Base-by-base conservation (phyloP, 2,888 invertebrate species). In the Uropetala carovei region DNA sequence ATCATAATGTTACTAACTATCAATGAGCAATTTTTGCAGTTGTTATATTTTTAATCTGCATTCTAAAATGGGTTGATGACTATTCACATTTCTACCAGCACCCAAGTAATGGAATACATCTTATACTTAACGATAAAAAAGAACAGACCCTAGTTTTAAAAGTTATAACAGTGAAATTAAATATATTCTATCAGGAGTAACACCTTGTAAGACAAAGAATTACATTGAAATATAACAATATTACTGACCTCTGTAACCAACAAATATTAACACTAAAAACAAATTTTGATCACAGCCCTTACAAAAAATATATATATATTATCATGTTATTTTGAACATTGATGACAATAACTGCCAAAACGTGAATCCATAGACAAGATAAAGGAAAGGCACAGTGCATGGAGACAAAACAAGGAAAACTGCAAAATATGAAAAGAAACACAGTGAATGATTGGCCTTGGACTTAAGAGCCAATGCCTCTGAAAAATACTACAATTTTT, bases 311-410 rank as follows among this genome's bases (percentile, higher is more conserved):
- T 75, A 75, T 75, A 10, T 75, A 27, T 75, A 75, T 75, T 75
- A 75, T 75, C 27, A 27, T 75, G 75, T 75, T 75, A 75, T 27
- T 75, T 75, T 75, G 75, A 75, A 75, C 75, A 27, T 75, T 75
- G 27, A 75, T 75, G 75, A 75, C 75, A 27, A 75, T 27, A 27
- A 75, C 22, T 75, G 75, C 75, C 27, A 75, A 75, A 75, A 75
- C 11, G 27, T 10, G 27, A 75, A 75, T 75, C 75, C 27, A 75
- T 75, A 22, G n/a, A n/a, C 1, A 43, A 43, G 43, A 75, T 5
- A 75, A 27, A 75, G 75, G 22, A 75, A 27, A 75, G 75, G 75
- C 75, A 75, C 75, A 75, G 75, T 75, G 75, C 22, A 27, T 27
- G 22, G 22, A 75, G 22, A 27, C 8, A 75, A 75, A 43, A 43